Conservation (phyloP, 2,113 vertebrate genomes). For the Nesospiza acunhae region DNA sequence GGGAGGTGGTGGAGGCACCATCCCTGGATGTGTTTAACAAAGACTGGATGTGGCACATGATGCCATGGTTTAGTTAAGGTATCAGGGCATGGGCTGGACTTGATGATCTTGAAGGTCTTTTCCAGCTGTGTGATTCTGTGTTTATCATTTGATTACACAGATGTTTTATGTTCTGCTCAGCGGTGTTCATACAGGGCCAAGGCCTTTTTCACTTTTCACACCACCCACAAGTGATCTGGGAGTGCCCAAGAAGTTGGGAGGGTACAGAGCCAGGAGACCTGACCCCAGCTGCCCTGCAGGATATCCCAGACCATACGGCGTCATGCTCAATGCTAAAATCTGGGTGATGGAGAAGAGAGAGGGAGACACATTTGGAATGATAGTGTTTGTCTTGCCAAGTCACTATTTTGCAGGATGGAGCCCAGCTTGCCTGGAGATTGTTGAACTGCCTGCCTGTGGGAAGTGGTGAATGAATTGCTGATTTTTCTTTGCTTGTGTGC, state of each 20-base stretch:
- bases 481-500: background rate
- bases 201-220: background rate
- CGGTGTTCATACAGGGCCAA: accelerated
- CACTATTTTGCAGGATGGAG: accelerated
- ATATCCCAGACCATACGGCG: accelerated
- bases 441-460: background rate
- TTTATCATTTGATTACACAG: background rate
- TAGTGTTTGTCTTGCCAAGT: background rate
- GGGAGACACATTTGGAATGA: accelerated
- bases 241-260: background rate
- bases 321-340: background rate
- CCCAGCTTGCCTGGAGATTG: background rate
- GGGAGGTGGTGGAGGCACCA: too few species aligned
- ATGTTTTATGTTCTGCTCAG: background rate
- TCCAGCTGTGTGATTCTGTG: background rate
- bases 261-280: background rate
- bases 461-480: background rate
- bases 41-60: too few species aligned
- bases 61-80: too few species aligned
- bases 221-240: accelerated
- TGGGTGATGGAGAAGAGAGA: background rate
- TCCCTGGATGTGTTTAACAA: too few species aligned
- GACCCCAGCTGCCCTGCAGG: background rate
- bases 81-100: too few species aligned
- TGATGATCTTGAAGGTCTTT: too few species aligned